These are phyloP conservation scores for Caenorhabditis doughertyi DNA, from an alignment of 2,888 invertebrate genomes.

Conservation along the genomic window DNA sequence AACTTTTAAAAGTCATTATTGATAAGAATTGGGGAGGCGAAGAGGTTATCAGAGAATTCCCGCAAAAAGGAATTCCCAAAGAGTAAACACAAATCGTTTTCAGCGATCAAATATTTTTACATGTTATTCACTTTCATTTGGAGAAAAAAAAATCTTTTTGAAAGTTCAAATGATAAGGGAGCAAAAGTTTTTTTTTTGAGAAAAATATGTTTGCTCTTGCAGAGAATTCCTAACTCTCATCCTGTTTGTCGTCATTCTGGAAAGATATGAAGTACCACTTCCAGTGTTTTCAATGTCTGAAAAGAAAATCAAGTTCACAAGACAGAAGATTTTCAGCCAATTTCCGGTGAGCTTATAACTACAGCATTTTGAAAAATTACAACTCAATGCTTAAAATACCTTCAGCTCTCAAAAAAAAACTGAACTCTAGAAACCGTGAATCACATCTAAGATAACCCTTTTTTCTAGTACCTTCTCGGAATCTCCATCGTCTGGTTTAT, in stretches of 20 bases:
- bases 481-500: constrained; percentile 75
- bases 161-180: constrained; percentile 7
- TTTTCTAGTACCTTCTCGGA: constrained; percentile 73
- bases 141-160: no score
- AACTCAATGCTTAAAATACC: no score
- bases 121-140: no score
- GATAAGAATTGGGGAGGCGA: constrained; percentile 15
- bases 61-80: constrained; percentile 20
- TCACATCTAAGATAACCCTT: no score
- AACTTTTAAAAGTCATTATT: constrained; percentile 28
- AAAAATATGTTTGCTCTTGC: neutral
- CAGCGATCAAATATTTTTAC: constrained; percentile 16
- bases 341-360: constrained; percentile 71
- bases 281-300: constrained; percentile 68
- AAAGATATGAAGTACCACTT: constrained; percentile 74
- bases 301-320: constrained; percentile 56
- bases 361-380: neutral
- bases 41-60: constrained; percentile 35
- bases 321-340: constrained; percentile 75
- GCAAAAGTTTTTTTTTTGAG: neutral
- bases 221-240: constrained; percentile 75
- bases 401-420: no score
- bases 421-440: no score
- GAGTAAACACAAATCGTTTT: constrained; percentile 3
- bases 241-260: constrained; percentile 74